Evolutionary conservation across 2,888 invertebrate species (phyloP).

Genomic region (Aspidiotus rigidus): DNA sequence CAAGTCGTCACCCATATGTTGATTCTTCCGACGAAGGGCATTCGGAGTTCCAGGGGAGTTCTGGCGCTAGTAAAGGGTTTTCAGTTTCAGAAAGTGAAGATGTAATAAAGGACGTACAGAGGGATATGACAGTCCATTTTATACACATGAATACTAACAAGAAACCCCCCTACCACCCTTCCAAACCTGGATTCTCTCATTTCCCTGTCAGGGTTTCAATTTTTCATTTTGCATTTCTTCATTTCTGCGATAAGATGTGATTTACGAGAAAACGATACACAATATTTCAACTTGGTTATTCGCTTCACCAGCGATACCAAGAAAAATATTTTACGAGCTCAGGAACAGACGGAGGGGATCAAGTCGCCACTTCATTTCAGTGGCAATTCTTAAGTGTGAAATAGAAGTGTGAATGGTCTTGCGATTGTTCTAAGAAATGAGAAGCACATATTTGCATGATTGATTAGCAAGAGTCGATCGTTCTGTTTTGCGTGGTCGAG

Average conservation of each 20-base stretch:
- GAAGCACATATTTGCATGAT: background rate
- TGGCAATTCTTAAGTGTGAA: background rate
- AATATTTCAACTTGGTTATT: background rate
- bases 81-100: background rate
- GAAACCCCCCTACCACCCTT: background rate
- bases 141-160: background rate
- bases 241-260: background rate
- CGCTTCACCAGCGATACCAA: background rate
- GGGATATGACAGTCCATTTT: background rate
- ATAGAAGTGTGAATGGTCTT: background rate
- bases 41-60: background rate
- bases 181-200: background rate
- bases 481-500: no score
- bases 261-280: background rate
- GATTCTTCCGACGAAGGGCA: background rate
- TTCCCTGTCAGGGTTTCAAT: background rate
- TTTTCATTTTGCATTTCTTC: background rate
- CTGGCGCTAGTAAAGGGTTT: background rate
- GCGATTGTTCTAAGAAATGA: background rate
- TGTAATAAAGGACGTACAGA: background rate
- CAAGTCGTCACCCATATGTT: no score
- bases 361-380: background rate
- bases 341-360: background rate
- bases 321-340: background rate
- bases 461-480: background rate